Base-by-base conservation (phyloP, 2,113 vertebrate species). In the Cromileptes altivelis region DNA sequence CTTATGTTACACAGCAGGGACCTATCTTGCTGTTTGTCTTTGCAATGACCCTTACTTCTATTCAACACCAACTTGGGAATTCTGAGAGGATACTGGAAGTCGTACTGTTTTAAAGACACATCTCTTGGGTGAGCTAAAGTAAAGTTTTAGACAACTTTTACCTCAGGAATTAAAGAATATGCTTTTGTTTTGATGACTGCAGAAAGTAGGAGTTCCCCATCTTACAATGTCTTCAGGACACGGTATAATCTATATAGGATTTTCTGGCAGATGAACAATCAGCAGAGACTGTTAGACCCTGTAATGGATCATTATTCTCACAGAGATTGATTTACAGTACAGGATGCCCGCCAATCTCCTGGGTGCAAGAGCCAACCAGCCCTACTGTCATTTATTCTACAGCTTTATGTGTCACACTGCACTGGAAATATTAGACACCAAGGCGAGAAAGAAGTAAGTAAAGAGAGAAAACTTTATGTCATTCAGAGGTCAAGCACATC, bases 301-400 rank as follows among this genome's bases (percentile, higher is more conserved):
- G 85, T 85, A 74, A 85, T 64, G 79, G 63, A 85, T 87, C 84
- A 80, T 89, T 90, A 87, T 86, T 93, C 86, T 88, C 87, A 91
- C 71, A 87, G 84, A 87, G 88, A 93, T 87, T 89, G 88, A 92
- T 90, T 92, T 92, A 92, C 85, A 88, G 74, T 40, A n/a, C 53
- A 88, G 62, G 52, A 81, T 85, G 87, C 85, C 88, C 83, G 85
- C 71, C 79, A 78, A 64, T 81, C 67, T 83, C 85, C 72, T 50
- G 63, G 49, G 72, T 61, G 53, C 70, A 53, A 57, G 50, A 80
- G 80, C 69, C 67, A 76, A 45, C 58, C 15, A 27, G 77, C 55
- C 25, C 50, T 49, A 49, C 33, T 83, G 80, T 85, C 75, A 73
- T 85, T 76, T 81, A 75, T 62, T 60, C 72, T 63, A 11, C 78